Evolutionary conservation across 2,888 invertebrate genomes (phyloP).

Genomic region (Brachycybe producta): DNA sequence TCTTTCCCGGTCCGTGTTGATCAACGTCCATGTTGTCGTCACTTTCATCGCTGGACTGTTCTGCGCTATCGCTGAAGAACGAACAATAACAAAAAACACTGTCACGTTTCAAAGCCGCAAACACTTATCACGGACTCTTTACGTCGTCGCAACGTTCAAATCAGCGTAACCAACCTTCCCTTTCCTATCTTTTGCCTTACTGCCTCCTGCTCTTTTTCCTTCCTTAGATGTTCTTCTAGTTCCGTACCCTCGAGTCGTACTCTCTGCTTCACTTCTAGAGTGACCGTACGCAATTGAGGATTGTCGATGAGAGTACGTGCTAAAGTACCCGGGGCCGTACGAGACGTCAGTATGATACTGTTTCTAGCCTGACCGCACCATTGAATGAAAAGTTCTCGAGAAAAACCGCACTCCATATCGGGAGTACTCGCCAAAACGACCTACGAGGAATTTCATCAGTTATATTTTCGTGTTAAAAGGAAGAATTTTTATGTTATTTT

Average conservation of each 20-base stretch:
- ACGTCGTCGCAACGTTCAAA: too few species aligned
- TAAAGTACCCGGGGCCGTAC: conserved; percentile 48
- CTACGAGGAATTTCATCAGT: too few species aligned
- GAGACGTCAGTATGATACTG: conserved; percentile 77
- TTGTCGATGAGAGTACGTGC: conserved; percentile 41
- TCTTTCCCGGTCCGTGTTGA: conserved; percentile 63
- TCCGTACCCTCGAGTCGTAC: conserved; percentile 44
- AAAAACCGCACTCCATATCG: conserved; percentile 89
- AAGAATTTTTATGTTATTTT: background rate
- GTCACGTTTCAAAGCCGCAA: too few species aligned
- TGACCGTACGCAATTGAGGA: conserved; percentile 34
- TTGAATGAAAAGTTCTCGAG: conserved; percentile 81
- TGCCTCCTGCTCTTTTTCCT: conserved; percentile 34
- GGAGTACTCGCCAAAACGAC: conserved; percentile 90
- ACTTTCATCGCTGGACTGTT: conserved; percentile 59
- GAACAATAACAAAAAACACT: background rate
- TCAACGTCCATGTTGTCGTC: conserved; percentile 55
- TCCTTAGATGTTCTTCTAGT: conserved; percentile 40
- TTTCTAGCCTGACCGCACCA: conserved; percentile 89
- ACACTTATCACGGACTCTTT: too few species aligned
- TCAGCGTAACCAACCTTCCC: too few species aligned
- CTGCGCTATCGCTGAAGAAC: conserved; percentile 48
- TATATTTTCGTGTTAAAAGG: too few species aligned
- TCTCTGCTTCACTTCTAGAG: conserved; percentile 37
- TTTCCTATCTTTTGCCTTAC: conserved; percentile 29